phyloP scores from a whole-genome alignment of 2,797 vertebrate species.

The Hyperoplus immaculatus region DNA sequence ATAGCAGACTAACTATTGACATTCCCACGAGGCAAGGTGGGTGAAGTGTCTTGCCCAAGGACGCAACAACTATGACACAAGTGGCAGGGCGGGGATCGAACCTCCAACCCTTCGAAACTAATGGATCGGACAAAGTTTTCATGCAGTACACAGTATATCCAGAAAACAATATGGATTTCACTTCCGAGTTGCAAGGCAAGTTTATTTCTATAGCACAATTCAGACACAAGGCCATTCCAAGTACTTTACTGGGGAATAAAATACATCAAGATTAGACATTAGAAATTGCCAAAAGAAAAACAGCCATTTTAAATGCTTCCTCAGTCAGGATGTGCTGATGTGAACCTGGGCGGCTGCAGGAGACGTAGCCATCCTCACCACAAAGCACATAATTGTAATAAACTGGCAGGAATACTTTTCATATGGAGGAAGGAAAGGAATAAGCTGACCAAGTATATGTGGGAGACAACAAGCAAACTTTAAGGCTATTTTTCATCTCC shows the following conservation, averaged over 20 bases:
- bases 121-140: too few relatives aligned
- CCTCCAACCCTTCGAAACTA: too few relatives aligned
- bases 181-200: too few relatives aligned
- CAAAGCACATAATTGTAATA: constrained; percentile 12
- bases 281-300: background rate
- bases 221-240: too few relatives aligned
- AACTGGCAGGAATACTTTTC: constrained; percentile 13
- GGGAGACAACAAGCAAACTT: background rate
- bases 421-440: constrained; percentile 12
- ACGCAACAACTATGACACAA: too few relatives aligned
- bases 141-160: background rate
- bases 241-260: too few relatives aligned
- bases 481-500: constrained; percentile 11
- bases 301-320: constrained; percentile 24
- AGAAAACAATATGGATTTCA: constrained; percentile 23
- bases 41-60: too few relatives aligned
- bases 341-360: constrained; percentile 24
- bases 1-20: too few relatives aligned
- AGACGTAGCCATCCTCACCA: constrained; percentile 20
- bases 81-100: too few relatives aligned
- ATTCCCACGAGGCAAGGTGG: too few relatives aligned
- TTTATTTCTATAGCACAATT: too few relatives aligned
- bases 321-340: constrained; percentile 24
- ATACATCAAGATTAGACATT: too few relatives aligned
- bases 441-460: background rate